Evolutionary conservation across 2,888 invertebrate genomes (phyloP).

Genomic region (Drosophila subsilvestris): DNA sequence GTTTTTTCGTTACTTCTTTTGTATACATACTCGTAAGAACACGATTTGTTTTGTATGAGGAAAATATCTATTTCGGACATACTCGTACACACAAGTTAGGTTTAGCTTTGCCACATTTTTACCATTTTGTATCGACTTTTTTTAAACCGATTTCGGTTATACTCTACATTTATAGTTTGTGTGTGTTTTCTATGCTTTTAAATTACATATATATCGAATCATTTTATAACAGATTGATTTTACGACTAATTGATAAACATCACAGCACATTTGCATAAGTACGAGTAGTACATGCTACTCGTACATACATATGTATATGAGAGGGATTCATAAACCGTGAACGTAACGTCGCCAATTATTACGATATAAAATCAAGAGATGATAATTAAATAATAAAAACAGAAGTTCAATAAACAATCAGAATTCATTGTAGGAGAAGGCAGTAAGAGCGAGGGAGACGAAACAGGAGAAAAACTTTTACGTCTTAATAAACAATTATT

Average conservation of each 20-base stretch:
- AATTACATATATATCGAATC: slow-evolving; percentile 46
- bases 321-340: slow-evolving; percentile 65
- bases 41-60: slow-evolving; percentile 21
- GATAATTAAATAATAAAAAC: slow-evolving; percentile 46
- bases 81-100: slow-evolving; percentile 32
- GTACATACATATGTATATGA: slow-evolving; percentile 14
- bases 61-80: slow-evolving; percentile 30
- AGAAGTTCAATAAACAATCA: slow-evolving; percentile 44
- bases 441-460: slow-evolving; percentile 36
- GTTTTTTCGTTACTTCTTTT: slow-evolving; percentile 11
- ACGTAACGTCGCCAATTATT: slow-evolving; percentile 77
- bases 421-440: slow-evolving; percentile 43
- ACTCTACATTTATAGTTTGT: slow-evolving; percentile 56
- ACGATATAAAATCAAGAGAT: slow-evolving; percentile 43
- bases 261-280: slow-evolving; percentile 54
- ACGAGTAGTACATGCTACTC: slow-evolving; percentile 26
- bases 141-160: slow-evolving; percentile 24
- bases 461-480: slow-evolving; percentile 62
- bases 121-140: slow-evolving; percentile 1
- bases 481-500: slow-evolving; percentile 74
- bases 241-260: slow-evolving; percentile 49
- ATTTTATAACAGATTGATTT: slow-evolving; percentile 40
- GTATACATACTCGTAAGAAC: slow-evolving; percentile 4
- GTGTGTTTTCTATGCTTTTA: slow-evolving; percentile 61
- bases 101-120: slow-evolving; percentile 18